These are phyloP conservation scores for Steinernema hermaphroditum DNA, from an alignment of 2,888 invertebrate genomes.

Conservation along the genomic window DNA sequence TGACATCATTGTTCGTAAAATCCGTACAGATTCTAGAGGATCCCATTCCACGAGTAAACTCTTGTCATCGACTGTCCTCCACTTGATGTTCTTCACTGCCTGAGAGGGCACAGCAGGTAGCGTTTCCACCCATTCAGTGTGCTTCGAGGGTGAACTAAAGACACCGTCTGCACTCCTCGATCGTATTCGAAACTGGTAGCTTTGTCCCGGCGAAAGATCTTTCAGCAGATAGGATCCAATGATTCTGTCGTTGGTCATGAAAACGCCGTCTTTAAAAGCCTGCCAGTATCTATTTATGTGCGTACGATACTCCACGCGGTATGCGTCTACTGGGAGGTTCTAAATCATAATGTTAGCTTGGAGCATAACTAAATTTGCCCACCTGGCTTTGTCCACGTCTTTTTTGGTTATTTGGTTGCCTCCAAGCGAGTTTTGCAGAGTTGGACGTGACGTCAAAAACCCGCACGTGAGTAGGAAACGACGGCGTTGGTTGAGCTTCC, in stretches of 20 bases:
- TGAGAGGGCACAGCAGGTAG: constrained; percentile 52
- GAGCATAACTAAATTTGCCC: not conserved
- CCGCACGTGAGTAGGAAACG: constrained; percentile 38
- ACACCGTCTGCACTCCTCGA: constrained; percentile 43
- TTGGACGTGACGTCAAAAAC: constrained; percentile 35
- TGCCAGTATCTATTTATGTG: constrained; percentile 53
- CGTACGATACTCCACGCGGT: constrained; percentile 56
- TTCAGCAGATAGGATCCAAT: constrained; percentile 44
- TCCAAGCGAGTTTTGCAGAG: constrained; percentile 39
- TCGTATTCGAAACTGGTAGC: constrained; percentile 62
- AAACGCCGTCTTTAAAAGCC: constrained; percentile 41
- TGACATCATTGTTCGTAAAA: not conserved
- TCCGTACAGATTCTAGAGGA: constrained; percentile 50
- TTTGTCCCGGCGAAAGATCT: constrained; percentile 54
- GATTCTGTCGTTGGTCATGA: constrained; percentile 49
- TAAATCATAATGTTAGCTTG: constrained; percentile 28
- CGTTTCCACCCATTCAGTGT: constrained; percentile 57
- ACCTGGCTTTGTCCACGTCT: constrained; percentile 34
- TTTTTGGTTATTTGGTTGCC: constrained; percentile 33
- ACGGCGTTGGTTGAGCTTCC: constrained; percentile 26
- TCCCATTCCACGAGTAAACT: constrained; percentile 62
- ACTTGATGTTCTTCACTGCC: constrained; percentile 45
- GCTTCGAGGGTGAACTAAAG: constrained; percentile 52
- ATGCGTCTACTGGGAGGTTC: constrained; percentile 43
- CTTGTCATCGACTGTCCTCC: constrained; percentile 52